A percentile compares a stretch with the other conserved stretches of the same genome.
phyloP scores from a whole-genome alignment of 92 coral and sea anemone genomes.

The Plumapathes pennacea region DNA sequence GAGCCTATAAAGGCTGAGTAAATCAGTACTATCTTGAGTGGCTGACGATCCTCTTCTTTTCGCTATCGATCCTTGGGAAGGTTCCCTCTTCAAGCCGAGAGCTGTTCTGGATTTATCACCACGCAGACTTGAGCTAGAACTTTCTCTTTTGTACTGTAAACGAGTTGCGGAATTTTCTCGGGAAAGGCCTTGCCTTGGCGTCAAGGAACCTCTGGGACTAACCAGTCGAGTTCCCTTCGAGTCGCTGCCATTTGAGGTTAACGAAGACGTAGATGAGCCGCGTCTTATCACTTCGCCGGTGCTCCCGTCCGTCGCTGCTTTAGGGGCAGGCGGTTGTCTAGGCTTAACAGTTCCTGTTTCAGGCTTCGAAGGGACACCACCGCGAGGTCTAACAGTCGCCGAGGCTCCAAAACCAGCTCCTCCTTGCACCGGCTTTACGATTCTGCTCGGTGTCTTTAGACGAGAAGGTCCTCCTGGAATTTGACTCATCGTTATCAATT shows the following conservation, averaged over 20 bases:
- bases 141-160: conserved; percentile 69
- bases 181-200: conserved; percentile 62
- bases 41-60: conserved; percentile 56
- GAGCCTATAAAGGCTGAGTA: conserved; percentile 64
- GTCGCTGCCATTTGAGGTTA: conserved; percentile 10
- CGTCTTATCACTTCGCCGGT: conserved; percentile 40
- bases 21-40: conserved; percentile 45
- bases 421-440: conserved; percentile 82
- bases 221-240: conserved; percentile 17
- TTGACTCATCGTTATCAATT: too few species aligned
- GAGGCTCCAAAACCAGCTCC: conserved; percentile 35
- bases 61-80: conserved; percentile 29
- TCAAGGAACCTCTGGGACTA: conserved; percentile 65
- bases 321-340: conserved; percentile 39
- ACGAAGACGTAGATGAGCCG: conserved; percentile 24
- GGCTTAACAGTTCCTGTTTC: conserved; percentile 35
- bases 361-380: conserved; percentile 41
- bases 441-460: conserved; percentile 70
- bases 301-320: conserved; percentile 19
- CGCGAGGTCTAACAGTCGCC: conserved; percentile 72
- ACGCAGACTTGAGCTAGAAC: conserved; percentile 77
- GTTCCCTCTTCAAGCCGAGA: conserved; percentile 22
- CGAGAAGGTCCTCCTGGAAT: conserved; percentile 73
- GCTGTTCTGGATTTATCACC: conserved; percentile 62
- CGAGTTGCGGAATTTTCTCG: conserved; percentile 68